phyloP scores from a whole-genome alignment of 2,888 invertebrate species.

The Leptopilina myrica region DNA sequence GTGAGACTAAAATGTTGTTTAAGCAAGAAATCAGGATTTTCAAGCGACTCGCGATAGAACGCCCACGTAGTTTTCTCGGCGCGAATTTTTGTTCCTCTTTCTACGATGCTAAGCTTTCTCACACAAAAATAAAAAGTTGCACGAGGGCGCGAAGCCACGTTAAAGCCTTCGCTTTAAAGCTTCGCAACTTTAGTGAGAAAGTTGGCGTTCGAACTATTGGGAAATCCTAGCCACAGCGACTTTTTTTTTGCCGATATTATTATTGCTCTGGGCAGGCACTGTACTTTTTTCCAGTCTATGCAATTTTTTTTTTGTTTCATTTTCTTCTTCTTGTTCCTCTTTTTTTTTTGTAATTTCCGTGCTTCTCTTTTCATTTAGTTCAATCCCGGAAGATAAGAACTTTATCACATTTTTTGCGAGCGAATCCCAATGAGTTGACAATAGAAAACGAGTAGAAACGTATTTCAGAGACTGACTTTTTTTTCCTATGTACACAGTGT shows the following conservation, averaged over 20 bases:
- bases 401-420: constrained; percentile 36
- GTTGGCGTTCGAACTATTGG: constrained; percentile 71
- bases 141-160: constrained; percentile 66
- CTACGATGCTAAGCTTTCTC: constrained; percentile 12
- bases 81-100: constrained; percentile 18
- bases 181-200: constrained; percentile 67
- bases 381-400: constrained; percentile 51
- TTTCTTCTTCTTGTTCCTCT: constrained; percentile 49
- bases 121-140: constrained; percentile 43
- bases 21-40: constrained; percentile 26
- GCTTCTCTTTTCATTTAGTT: constrained; percentile 63
- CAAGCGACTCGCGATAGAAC: constrained; percentile 2
- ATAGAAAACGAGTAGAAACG: neutral
- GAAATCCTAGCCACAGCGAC: constrained; percentile 65
- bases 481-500: too few species aligned
- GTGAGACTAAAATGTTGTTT: constrained; percentile 44
- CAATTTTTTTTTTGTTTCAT: constrained; percentile 55
- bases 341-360: constrained; percentile 16
- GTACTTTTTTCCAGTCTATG: constrained; percentile 58
- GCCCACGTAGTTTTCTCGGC: constrained; percentile 30
- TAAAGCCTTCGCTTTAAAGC: constrained; percentile 71
- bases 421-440: neutral
- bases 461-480: constrained; percentile 1
- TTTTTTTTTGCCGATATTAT: constrained; percentile 69
- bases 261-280: constrained; percentile 64